Percentiles rank a stretch among this genome's conserved stretches.
Evolutionary conservation across 2,888 invertebrate genomes (phyloP).

Genomic region (Coecobrya sp.): DNA sequence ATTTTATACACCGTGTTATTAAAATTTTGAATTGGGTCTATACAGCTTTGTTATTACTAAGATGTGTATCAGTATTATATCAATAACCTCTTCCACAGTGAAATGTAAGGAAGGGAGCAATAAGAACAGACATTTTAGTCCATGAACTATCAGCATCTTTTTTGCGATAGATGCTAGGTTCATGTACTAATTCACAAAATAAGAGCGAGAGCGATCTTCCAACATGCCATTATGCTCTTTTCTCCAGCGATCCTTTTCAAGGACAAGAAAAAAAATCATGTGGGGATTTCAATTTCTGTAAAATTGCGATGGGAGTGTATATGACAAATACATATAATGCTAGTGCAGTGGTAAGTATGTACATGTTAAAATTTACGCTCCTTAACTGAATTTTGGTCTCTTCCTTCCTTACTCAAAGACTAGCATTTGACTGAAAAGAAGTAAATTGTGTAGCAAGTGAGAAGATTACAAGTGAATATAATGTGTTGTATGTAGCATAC

Average conservation of each 20-base stretch:
- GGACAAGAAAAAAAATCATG: slow-evolving; percentile 64
- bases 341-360: too few species aligned
- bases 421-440: too few species aligned
- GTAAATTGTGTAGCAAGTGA: too few species aligned
- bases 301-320: slow-evolving; percentile 5
- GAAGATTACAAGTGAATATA: too few species aligned
- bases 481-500: too few species aligned
- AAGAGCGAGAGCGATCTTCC: background rate
- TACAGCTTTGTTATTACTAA: background rate
- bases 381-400: too few species aligned
- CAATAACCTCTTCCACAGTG: background rate
- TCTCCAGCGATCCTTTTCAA: slow-evolving; percentile 60
- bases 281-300: slow-evolving; percentile 69
- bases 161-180: background rate
- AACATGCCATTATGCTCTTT: background rate
- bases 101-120: background rate
- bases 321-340: background rate
- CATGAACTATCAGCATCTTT: background rate
- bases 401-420: too few species aligned
- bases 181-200: background rate
- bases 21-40: slow-evolving; percentile 12
- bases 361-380: too few species aligned
- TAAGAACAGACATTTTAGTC: background rate
- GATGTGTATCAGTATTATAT: background rate
- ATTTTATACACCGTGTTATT: background rate